phyloP scores from a whole-genome alignment of 1,140 invertebrate species.

The Stegodyphus dumicola region DNA sequence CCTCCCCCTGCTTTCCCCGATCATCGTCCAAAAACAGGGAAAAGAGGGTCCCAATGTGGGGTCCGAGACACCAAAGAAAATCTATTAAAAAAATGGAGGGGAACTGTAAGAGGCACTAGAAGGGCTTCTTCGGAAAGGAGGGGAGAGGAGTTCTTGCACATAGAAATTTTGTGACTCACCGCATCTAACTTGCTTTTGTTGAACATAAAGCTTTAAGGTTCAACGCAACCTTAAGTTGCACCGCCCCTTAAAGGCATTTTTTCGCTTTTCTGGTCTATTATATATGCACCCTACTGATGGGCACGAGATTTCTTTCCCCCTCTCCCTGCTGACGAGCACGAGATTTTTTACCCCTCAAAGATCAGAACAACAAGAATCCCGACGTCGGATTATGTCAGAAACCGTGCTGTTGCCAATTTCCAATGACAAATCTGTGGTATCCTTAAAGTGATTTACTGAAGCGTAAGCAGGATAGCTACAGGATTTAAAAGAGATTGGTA shows the following conservation, averaged over 20 bases:
- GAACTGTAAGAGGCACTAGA: background rate
- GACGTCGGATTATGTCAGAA: too few relatives aligned
- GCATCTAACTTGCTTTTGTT: slow-evolving; percentile 20
- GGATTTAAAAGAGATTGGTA: too few relatives aligned
- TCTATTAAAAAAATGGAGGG: background rate
- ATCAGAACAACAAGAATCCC: too few relatives aligned
- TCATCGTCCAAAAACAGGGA: background rate
- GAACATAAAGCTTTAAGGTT: slow-evolving; percentile 6
- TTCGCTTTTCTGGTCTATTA: background rate
- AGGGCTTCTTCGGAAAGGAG: slow-evolving; percentile 2
- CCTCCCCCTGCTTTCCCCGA: background rate
- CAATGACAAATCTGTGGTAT: too few relatives aligned
- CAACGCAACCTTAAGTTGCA: slow-evolving; percentile 24
- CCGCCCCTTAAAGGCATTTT: slow-evolving; percentile 1
- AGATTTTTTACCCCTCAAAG: too few relatives aligned
- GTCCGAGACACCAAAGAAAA: background rate
- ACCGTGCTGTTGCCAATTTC: too few relatives aligned
- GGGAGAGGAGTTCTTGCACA: background rate
- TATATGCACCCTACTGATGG: background rate
- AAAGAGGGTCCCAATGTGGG: background rate
- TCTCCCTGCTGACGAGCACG: too few relatives aligned
- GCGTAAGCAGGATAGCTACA: too few relatives aligned
- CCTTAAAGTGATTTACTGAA: too few relatives aligned
- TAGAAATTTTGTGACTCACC: slow-evolving; percentile 28
- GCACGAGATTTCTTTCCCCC: background rate